A percentile compares a stretch with the other conserved stretches of the same genome.
These are phyloP conservation scores for Cyanoramphus novaezelandiae DNA, from an alignment of 2,113 vertebrate species.

Conservation along the genomic window DNA sequence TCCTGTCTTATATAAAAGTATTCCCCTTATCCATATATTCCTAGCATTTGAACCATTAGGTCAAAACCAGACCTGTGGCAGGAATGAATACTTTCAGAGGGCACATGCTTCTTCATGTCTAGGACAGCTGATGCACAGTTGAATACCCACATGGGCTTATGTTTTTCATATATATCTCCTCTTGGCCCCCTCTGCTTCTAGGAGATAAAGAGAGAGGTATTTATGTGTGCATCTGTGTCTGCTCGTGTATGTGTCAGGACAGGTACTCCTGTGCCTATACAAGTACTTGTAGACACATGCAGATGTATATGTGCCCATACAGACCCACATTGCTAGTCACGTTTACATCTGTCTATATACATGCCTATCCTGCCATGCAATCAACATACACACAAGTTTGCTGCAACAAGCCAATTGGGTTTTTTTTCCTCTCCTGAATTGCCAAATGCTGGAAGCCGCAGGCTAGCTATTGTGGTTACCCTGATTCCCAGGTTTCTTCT, in stretches of 20 bases:
- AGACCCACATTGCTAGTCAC: neutral
- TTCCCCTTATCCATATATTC: neutral
- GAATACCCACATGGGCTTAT: neutral
- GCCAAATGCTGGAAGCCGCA: conserved; percentile 1
- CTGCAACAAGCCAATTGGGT: neutral
- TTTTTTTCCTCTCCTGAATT: neutral
- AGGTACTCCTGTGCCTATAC: neutral
- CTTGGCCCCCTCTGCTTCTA: neutral
- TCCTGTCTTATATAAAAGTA: neutral
- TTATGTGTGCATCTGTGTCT: neutral
- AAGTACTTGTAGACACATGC: neutral
- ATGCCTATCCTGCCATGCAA: neutral
- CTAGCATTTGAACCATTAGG: neutral
- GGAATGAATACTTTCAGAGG: neutral
- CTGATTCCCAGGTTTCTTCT: conserved; percentile 41
- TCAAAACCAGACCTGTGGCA: neutral
- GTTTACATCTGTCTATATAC: neutral
- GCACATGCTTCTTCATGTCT: neutral
- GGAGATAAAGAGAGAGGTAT: neutral
- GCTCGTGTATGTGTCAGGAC: neutral
- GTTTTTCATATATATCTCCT: neutral
- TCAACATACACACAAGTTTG: neutral
- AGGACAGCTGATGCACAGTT: neutral
- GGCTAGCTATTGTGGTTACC: conserved; percentile 37
- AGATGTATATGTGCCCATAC: neutral